phyloP scores from a whole-genome alignment of 2,797 vertebrate species.

The Chaunax sp. region DNA sequence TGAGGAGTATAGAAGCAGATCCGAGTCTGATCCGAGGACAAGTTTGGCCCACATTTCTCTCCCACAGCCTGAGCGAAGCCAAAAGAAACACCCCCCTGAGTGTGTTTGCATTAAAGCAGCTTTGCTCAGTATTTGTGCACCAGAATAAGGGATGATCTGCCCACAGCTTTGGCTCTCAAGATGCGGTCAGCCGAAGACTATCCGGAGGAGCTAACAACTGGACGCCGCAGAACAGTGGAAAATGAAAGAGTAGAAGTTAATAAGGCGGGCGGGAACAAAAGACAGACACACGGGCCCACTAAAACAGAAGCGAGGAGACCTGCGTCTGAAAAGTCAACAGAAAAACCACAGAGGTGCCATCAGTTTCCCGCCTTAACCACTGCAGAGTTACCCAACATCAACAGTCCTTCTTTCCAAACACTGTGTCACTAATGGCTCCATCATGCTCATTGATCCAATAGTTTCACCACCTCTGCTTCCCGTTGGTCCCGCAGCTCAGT shows the following conservation, averaged over 20 bases:
- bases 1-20: slow-evolving; percentile 12
- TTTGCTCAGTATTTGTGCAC: slow-evolving; percentile 27
- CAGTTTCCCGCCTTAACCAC: slow-evolving; percentile 3
- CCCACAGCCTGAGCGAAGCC: slow-evolving; percentile 27
- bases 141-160: slow-evolving; percentile 47
- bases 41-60: slow-evolving; percentile 25
- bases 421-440: slow-evolving; percentile 62
- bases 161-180: slow-evolving; percentile 46
- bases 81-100: slow-evolving; percentile 54
- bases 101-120: slow-evolving; percentile 50
- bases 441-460: slow-evolving; percentile 65
- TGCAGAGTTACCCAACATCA: slow-evolving; percentile 20
- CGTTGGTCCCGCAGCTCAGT: slow-evolving; percentile 3
- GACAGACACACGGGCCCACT: slow-evolving; percentile 4
- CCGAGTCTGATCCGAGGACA: slow-evolving; percentile 29
- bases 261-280: slow-evolving; percentile 27
- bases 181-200: slow-evolving; percentile 36
- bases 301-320: slow-evolving; percentile 12
- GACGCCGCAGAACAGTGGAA: slow-evolving; percentile 48
- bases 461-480: slow-evolving; percentile 47
- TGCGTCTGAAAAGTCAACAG: slow-evolving; percentile 30
- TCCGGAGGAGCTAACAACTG: slow-evolving; percentile 39
- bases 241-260: slow-evolving; percentile 53
- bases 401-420: slow-evolving; percentile 40
- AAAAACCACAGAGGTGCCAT: slow-evolving; percentile 17